Conservation (phyloP, 2,113 vertebrate genomes). For the Sterrhoptilus dennistouni region DNA sequence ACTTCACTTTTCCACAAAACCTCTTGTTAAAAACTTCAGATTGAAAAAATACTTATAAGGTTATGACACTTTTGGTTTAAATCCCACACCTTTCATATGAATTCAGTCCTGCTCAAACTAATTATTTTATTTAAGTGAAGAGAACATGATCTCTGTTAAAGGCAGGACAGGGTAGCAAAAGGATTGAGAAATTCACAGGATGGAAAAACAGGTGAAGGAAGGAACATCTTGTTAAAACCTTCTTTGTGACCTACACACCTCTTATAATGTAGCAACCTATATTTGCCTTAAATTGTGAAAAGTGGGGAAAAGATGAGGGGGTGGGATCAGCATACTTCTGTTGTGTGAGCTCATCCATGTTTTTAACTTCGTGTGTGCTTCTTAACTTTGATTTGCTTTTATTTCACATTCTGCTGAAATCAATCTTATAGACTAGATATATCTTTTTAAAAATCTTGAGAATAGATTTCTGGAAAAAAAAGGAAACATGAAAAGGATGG, state of each 20-base stretch:
- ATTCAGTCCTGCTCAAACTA: neutral
- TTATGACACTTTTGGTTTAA: neutral
- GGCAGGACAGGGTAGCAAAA: neutral
- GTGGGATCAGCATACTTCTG: neutral
- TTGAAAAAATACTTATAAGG: accelerated
- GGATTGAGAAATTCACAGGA: neutral
- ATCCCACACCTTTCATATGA: neutral
- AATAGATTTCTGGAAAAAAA: neutral
- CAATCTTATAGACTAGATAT: accelerated
- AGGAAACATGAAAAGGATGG: neutral
- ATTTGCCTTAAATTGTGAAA: neutral
- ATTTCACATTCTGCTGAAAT: neutral
- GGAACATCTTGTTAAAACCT: neutral
- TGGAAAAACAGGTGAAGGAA: neutral
- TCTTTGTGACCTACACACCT: neutral
- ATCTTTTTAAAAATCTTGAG: neutral
- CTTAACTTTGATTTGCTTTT: neutral
- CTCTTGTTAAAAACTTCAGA: neutral
- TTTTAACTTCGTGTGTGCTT: neutral
- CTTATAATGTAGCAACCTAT: neutral
- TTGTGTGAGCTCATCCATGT: neutral
- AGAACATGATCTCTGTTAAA: neutral
- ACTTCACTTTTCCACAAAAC: neutral
- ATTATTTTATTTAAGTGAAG: neutral
- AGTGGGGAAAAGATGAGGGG: neutral